A percentile compares a stretch with the other conserved stretches of the same genome.
phyloP scores from a whole-genome alignment of 2,113 vertebrate genomes.

The Hypocryptadius cinnamomeus region DNA sequence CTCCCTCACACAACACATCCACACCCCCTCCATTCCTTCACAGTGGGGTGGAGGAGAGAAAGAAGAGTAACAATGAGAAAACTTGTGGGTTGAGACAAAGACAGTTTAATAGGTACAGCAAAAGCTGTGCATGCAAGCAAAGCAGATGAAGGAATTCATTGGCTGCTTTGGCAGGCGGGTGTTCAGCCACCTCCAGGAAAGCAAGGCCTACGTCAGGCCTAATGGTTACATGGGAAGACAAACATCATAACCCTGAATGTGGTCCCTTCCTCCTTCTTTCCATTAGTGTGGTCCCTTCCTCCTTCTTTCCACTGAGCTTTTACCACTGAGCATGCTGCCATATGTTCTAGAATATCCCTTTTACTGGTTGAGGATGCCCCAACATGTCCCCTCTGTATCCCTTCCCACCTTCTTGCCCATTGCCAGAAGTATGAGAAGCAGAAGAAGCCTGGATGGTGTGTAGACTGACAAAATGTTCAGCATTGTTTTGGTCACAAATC shows the following conservation, averaged over 20 bases:
- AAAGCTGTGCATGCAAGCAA: neutral
- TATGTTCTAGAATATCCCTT: neutral
- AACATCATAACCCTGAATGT: rapidly evolving
- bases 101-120: neutral
- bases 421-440: neutral
- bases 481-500: neutral
- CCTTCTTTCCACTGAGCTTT: neutral
- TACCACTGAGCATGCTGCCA: neutral
- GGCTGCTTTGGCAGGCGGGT: neutral
- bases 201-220: neutral
- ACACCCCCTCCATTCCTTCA: rapidly evolving
- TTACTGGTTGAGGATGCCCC: neutral
- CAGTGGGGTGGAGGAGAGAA: neutral
- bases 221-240: neutral
- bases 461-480: neutral
- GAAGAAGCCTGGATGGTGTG: neutral
- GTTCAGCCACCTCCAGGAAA: neutral
- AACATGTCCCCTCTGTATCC: neutral
- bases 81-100: neutral
- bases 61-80: neutral
- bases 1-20: neutral
- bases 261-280: neutral
- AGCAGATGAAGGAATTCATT: neutral
- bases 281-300: neutral
- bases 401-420: neutral